Base-by-base conservation (phyloP, 2,888 invertebrate genomes). In the Diaprepes abbreviatus region DNA sequence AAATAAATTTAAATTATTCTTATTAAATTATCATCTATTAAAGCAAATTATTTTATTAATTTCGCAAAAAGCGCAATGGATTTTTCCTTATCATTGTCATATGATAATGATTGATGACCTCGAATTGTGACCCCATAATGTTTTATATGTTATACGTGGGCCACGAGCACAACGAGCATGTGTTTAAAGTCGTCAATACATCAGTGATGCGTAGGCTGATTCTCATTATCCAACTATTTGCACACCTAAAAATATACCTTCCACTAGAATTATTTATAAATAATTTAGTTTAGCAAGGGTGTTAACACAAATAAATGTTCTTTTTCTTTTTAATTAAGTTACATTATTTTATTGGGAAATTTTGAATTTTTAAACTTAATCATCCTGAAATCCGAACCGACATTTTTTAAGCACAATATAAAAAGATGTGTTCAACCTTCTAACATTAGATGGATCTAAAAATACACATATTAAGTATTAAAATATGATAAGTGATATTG, bases 141-240 rank as follows among this genome's bases (percentile, higher is more conserved):
- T 9, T 43, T 43, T 43, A 17, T 43, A 17, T 43, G 19, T 43
- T 21, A 1, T 12, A 43, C 40, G 40, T 43, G 19, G 43, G 43
- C n/a, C 19, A 19, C 5, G 36, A 38, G 14, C 48, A 28, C 9
- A 50, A 28, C 31, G 28, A 50, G 28, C 48, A 50, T 28, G 48
- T 50, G 48, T 48, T 45, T 35, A 35, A 48, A 54, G 35, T 36
- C 55, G 55, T 36, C 55, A 35, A 55, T 36, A 55, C 21, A 50
- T 24, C 12, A 4, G 24, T 35, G 33, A 14, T 55, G 55, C 55
- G 55, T 55, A 55, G 55, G 36, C 24, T 35, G 24, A 12, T 14
- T 19, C 12, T 12, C 55, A 36, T 35, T 54, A 35, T 17, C 35
- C 36, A 54, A 54, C 16, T 52, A 52, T 28, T 48, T 48, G 48